These are phyloP conservation scores for Etia nguti DNA, from an alignment of 2,113 vertebrate genomes.

Conservation along the genomic window DNA sequence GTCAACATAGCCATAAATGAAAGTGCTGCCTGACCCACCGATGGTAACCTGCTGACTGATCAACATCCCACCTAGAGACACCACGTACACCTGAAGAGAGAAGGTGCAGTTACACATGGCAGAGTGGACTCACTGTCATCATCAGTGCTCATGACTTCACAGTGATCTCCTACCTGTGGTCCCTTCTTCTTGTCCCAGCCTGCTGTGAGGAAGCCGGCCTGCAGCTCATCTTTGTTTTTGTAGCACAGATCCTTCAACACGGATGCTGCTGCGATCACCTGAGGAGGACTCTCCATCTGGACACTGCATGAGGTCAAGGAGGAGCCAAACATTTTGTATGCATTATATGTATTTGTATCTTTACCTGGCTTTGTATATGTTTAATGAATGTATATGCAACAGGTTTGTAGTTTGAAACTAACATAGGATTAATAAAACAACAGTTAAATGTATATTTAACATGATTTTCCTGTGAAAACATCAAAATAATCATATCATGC, in stretches of 20 bases:
- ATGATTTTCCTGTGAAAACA: too few species aligned
- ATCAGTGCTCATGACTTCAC: too few species aligned
- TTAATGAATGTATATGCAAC: too few species aligned
- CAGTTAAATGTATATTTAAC: too few species aligned
- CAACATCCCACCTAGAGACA: constrained; percentile 72
- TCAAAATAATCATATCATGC: too few species aligned
- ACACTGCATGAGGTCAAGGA: constrained; percentile 28
- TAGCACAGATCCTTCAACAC: constrained; percentile 70
- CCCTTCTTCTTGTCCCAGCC: constrained; percentile 74
- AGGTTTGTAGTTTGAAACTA: too few species aligned
- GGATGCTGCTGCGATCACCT: constrained; percentile 68
- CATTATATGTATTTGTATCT: too few species aligned
- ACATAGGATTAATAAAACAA: too few species aligned
- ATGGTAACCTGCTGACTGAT: constrained; percentile 67
- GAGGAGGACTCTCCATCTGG: constrained; percentile 71
- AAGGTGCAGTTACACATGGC: not conserved
- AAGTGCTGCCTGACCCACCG: constrained; percentile 73
- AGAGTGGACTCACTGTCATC: not conserved
- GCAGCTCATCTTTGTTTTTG: constrained; percentile 67
- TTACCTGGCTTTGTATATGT: too few species aligned
- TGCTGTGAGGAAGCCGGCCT: constrained; percentile 73
- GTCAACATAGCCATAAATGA: constrained; percentile 73
- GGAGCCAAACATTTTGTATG: too few species aligned
- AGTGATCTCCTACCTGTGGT: constrained; percentile 52
- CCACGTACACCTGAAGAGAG: constrained; percentile 62